A percentile compares a stretch with the other conserved stretches of the same genome.
These are phyloP conservation scores for Antheraea yamamai DNA, from an alignment of 2,888 invertebrate genomes.

Conservation along the genomic window DNA sequence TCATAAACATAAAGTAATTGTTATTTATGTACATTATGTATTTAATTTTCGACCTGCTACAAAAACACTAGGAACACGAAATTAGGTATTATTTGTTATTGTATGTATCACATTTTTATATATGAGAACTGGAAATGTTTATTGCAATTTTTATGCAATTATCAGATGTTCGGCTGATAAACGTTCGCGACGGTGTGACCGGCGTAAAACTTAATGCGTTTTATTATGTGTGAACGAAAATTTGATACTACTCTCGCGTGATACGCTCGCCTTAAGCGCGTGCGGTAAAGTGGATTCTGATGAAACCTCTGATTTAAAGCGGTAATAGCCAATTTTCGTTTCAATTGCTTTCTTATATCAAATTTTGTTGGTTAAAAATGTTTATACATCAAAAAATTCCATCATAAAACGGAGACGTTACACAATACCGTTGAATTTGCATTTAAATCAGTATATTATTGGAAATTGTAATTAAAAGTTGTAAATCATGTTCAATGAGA, in stretches of 20 bases:
- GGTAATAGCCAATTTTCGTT: conserved; percentile 60
- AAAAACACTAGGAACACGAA: not conserved
- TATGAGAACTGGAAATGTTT: not conserved
- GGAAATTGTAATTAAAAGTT: not conserved
- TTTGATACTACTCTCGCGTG: conserved; percentile 67
- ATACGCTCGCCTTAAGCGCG: conserved; percentile 48
- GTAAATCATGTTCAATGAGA: not conserved
- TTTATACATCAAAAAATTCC: not conserved
- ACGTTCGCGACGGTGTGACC: conserved; percentile 48
- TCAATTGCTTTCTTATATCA: conserved; percentile 40
- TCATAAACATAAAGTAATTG: not conserved
- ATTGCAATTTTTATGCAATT: not conserved
- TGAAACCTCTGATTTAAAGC: conserved; percentile 54
- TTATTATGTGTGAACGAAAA: conserved; percentile 76
- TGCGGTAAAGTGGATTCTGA: conserved; percentile 48
- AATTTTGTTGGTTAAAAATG: conserved; percentile 3
- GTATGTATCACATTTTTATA: not conserved
- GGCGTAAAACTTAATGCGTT: conserved; percentile 55
- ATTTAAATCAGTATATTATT: not conserved
- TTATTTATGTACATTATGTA: not conserved
- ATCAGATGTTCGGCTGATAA: not conserved
- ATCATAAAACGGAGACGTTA: not conserved
- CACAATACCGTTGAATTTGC: not conserved
- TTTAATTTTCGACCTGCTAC: not conserved
- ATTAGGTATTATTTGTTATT: not conserved